Percentiles rank a stretch among this genome's conserved stretches.
These are phyloP conservation scores for Chamaetylas fuelleborni DNA, from an alignment of 2,113 vertebrate species.

Conservation along the genomic window DNA sequence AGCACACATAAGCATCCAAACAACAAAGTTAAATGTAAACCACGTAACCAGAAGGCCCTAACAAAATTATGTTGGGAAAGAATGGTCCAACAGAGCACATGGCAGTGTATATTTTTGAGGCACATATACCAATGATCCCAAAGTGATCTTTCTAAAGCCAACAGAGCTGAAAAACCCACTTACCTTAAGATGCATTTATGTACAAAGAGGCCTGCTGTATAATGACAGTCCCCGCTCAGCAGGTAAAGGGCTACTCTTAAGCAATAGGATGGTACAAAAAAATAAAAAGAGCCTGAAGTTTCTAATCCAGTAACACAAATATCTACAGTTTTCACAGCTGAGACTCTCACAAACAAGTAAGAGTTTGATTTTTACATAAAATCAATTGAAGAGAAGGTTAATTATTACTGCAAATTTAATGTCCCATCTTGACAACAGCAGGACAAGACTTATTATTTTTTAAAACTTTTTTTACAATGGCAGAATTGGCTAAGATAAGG, in stretches of 20 bases:
- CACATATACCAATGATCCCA: neutral
- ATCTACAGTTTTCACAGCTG: neutral
- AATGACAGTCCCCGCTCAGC: neutral
- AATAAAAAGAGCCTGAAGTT: neutral
- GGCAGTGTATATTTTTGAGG: neutral
- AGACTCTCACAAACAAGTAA: neutral
- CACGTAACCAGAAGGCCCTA: neutral
- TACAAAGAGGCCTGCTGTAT: neutral
- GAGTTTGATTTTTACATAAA: neutral
- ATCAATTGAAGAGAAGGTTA: neutral
- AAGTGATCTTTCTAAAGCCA: neutral
- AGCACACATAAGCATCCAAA: neutral
- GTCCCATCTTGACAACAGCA: neutral
- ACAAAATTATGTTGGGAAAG: neutral
- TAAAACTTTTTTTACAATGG: neutral
- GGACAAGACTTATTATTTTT: neutral
- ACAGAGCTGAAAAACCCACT: neutral
- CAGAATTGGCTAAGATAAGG: neutral
- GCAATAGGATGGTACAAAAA: neutral
- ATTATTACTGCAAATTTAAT: neutral
- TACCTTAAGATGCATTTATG: neutral
- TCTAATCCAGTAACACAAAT: neutral
- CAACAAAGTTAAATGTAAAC: neutral
- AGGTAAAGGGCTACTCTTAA: neutral
- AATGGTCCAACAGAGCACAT: neutral